Evolutionary conservation across 2,888 invertebrate species (phyloP), one percentile per base, ranked within the genome.

Genomic region (Nipponacmea schrenckii): DNA sequence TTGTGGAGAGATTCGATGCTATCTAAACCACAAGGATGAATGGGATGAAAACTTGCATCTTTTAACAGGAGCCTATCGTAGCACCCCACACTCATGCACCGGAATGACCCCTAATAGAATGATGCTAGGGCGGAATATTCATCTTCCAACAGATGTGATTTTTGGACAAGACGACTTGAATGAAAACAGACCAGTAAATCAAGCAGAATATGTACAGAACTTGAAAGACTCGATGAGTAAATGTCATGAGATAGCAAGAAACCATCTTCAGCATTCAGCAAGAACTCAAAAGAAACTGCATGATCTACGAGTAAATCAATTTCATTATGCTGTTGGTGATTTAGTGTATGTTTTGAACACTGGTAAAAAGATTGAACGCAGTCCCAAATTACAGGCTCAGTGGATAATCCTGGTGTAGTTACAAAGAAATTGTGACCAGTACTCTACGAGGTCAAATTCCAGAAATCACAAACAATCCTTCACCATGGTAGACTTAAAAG

Each of bases 11-110:
- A 24, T 75, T 75, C 27, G 73, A 48, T 71, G 72, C 12, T 77
- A 76, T 63, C 44, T 76, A 1, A 75, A 69, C 4, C 72, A 77
- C 45, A 75, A 79, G 44, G 67, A 67, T n/a, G 71, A 72, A 8
- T 79, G 79, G 78, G 78, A 78, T 62, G 14, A 71, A 20, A 69
- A 77, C 62, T 56, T 78, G 17, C 69, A 71, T 14, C 75, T 72
- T 67, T n/a, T 77, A 1, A 72, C 79, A 24, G 76, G 73, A 17
- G 79, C 76, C 12, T 77, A 75, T 45, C 39, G 78, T 26, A 67
- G 77, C 7, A 70, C 74, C 7, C 74, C 73, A 15, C 56, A 74
- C 44, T 74, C 75, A 14, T 64, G 72, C 14, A 75, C 75, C 4
- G 64, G 70, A n/a, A 63, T 78, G 0, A 74, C 71, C 2, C 75